Evolutionary conservation across 2,888 invertebrate species (phyloP), one percentile per base, ranked within the genome.

Genomic region (Apodemia duryi): DNA sequence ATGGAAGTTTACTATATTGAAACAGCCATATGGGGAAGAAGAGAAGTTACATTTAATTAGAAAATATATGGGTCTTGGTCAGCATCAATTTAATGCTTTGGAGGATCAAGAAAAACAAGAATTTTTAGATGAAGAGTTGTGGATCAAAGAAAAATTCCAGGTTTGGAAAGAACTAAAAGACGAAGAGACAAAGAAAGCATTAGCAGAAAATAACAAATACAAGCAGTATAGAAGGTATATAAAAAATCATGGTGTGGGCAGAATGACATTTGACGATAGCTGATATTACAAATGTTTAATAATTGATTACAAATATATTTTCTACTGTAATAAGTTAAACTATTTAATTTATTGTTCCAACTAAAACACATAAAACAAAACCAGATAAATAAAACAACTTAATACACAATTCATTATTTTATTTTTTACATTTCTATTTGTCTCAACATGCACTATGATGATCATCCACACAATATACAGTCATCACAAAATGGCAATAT

Each of bases 241-340:
- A 90, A 98, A 97, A 85, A 96, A 96, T 76, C 97, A 97, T 80
- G 98, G 97, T 3, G 95, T 96, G 0, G 96, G 97, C 1, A 94
- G 98, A 78, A 96, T 98, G 93, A 97, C 96, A n/a, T 98, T 98
- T 83, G 97, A 96, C 76, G 97, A 97, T 81, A 96, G 94, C 65
- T 94, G 91, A 92, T 73, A 66, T 52, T 61, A 65, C 63, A 65
- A 67, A 63, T 67, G 65, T 46, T 64, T 68, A 69, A 68, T 66
- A 35, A 66, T 63, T 57, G 62, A 65, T 49, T 65, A 52, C 60
- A 46, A 63, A 65, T 63, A 60, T 66, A 62, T 61, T 66, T 52
- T 52, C 63, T 64, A 66, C 51, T 60, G 52, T 49, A 11, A 32
- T 13, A 29, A 54, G 4, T 28, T 28, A 54, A 29, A 5, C 28